phyloP scores from a whole-genome alignment of 2,113 vertebrate genomes.

The Elanus axillaris region DNA sequence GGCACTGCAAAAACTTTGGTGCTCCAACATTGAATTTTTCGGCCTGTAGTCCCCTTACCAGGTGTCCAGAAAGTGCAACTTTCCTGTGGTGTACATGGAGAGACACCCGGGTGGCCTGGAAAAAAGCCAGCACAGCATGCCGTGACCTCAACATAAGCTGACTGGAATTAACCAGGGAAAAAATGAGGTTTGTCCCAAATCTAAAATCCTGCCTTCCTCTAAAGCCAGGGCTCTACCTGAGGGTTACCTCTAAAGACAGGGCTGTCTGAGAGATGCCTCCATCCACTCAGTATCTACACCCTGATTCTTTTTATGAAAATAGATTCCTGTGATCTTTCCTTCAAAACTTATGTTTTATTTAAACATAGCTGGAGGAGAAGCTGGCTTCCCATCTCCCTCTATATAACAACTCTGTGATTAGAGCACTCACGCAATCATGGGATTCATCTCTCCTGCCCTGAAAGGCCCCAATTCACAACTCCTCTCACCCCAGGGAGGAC shows the following conservation, averaged over 20 bases:
- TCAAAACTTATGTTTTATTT: slow-evolving; percentile 68
- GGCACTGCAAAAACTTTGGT: background rate
- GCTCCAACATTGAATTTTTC: background rate
- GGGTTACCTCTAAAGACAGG: slow-evolving; percentile 7
- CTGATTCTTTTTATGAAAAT: slow-evolving; percentile 59
- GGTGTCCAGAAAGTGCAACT: background rate
- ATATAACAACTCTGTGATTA: slow-evolving; percentile 36
- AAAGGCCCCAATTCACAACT: slow-evolving; percentile 45
- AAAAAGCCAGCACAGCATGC: background rate
- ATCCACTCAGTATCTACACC: slow-evolving; percentile 48
- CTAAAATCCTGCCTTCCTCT: background rate
- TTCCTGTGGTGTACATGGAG: rapidly evolving
- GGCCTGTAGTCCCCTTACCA: background rate
- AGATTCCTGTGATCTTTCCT: slow-evolving; percentile 57
- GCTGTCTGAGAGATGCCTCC: slow-evolving; percentile 49
- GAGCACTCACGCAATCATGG: slow-evolving; percentile 27
- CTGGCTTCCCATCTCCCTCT: slow-evolving; percentile 43
- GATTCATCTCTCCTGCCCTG: slow-evolving; percentile 42
- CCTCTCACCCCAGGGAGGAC: background rate
- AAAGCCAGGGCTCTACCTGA: background rate
- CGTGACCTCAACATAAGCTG: background rate
- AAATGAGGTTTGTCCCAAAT: background rate
- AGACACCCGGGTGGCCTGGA: background rate
- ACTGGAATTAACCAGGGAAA: background rate
- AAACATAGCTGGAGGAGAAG: slow-evolving; percentile 59